Conservation (phyloP, 2,797 vertebrate genomes). For the Semaprochilodus insignis region DNA sequence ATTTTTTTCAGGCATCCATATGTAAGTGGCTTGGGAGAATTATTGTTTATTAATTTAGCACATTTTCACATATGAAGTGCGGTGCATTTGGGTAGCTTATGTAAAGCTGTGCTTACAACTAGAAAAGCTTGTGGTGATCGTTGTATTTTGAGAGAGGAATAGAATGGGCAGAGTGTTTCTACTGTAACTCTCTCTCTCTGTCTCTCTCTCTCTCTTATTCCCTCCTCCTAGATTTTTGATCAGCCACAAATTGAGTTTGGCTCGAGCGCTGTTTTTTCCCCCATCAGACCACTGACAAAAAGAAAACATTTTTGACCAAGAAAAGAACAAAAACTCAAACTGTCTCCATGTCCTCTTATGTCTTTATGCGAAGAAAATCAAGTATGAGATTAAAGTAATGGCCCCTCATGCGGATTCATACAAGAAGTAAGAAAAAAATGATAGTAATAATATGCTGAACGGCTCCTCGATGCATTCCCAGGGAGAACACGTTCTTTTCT, state of each 20-base stretch:
- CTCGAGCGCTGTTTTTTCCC: conserved; percentile 45
- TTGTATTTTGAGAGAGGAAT: conserved; percentile 30
- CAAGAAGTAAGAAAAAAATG: conserved; percentile 20
- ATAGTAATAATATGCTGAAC: conserved; percentile 9
- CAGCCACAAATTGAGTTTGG: conserved; percentile 62
- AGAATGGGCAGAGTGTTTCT: conserved; percentile 59
- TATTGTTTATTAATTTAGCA: conserved; percentile 18
- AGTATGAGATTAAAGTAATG: conserved; percentile 56
- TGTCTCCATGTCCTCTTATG: conserved; percentile 39
- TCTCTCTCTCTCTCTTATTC: conserved; percentile 35
- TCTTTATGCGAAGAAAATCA: conserved; percentile 54
- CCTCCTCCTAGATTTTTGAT: conserved; percentile 55
- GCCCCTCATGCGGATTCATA: conserved; percentile 51
- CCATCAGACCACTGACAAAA: conserved; percentile 70
- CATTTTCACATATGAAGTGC: conserved; percentile 1
- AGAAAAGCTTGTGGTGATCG: conserved; percentile 33
- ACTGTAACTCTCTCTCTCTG: conserved; percentile 53
- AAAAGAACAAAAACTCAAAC: conserved; percentile 62
- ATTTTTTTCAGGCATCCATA: conserved; percentile 56
- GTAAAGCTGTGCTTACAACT: conserved; percentile 38
- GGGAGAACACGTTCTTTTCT: conserved; percentile 34
- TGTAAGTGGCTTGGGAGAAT: conserved; percentile 47
- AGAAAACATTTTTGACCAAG: conserved; percentile 70
- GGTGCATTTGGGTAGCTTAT: conserved; percentile 27
- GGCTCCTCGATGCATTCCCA: conserved; percentile 22